Evolutionary conservation across 2,888 invertebrate genomes (phyloP), one percentile per base, ranked within the genome.

Genomic region (Aspidiotus destructor): DNA sequence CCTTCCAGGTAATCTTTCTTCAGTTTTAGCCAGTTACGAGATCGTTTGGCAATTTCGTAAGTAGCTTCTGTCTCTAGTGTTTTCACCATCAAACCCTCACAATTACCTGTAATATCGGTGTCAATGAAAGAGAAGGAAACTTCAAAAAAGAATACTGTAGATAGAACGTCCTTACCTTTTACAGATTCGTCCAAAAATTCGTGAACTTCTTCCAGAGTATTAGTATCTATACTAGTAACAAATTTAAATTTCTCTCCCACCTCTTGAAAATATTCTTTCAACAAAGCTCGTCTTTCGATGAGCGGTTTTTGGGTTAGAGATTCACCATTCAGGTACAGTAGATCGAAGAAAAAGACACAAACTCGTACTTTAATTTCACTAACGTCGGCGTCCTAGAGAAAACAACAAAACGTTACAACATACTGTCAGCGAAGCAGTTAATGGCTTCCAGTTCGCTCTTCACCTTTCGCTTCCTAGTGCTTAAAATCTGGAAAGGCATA

Each of bases 21-120:
- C 69, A 98, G 78, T 82, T 96, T 96, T 52, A 96, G 80, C 96
- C 96, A 97, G 78, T 94, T 95, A 72, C 86, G 85, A 0, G 93
- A 93, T 53, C 99, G 81, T 74, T 95, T 90, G 0, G 98, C 97
- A 74, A 99, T 98, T 81, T 99, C 98, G 78, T 99, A 99, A 0
- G 90, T 88, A 0, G 98, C 93, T 74, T 90, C 87, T 42, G 86
- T 85, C 73, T 87, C 84, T 63, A 99, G 79, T 0, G 96, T 92
- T 81, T 99, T 99, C 8, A 99, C 92, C 98, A 99, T 99, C 69
- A 99, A 81, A 1, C 99, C 99, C 81, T 99, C 99, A 79, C 99
- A 99, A 76, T 95, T 94, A 67, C 90, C 94, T 81, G 75, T 71
- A 75, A 75, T 70, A 9, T 40, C 44, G 28, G 40, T 44, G 17